phyloP scores from a whole-genome alignment of 53 echinoderm and acorn worm genomes.

The Stichopus horrens region DNA sequence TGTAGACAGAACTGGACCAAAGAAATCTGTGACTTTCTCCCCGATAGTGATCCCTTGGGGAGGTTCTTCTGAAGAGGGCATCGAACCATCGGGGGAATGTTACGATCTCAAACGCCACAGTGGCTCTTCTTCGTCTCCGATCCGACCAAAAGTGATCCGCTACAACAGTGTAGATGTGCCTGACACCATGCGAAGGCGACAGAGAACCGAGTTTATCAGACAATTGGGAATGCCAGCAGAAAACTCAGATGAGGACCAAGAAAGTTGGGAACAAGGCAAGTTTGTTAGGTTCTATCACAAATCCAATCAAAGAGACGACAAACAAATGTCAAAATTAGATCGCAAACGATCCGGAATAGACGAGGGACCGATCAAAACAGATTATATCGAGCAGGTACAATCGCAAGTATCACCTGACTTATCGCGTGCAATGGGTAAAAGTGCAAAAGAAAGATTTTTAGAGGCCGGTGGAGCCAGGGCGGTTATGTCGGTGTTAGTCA shows the following conservation, averaged over 20 bases:
- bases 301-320: constrained; percentile 28
- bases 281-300: constrained; percentile 17
- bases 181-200: constrained; percentile 50
- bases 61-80: constrained; percentile 44
- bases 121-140: constrained; percentile 25
- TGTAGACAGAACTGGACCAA: constrained; percentile 63
- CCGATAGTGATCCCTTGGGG: constrained; percentile 65
- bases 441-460: constrained; percentile 87
- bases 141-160: constrained; percentile 76
- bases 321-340: constrained; percentile 1
- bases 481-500: constrained; percentile 82
- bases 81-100: constrained; percentile 50
- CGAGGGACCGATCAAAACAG: constrained; percentile 11
- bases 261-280: constrained; percentile 23
- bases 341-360: background rate
- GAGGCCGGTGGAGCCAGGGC: constrained; percentile 86
- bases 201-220: constrained; percentile 37
- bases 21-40: constrained; percentile 95
- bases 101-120: constrained; percentile 20
- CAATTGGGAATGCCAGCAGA: constrained; percentile 29
- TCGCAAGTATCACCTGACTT: constrained; percentile 33
- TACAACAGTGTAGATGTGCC: constrained; percentile 84
- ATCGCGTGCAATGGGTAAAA: constrained; percentile 58
- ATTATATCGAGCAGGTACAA: constrained; percentile 9
- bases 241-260: constrained; percentile 33